Conservation (phyloP, 2,797 vertebrate genomes). For the Bryconaethiops microstoma region DNA sequence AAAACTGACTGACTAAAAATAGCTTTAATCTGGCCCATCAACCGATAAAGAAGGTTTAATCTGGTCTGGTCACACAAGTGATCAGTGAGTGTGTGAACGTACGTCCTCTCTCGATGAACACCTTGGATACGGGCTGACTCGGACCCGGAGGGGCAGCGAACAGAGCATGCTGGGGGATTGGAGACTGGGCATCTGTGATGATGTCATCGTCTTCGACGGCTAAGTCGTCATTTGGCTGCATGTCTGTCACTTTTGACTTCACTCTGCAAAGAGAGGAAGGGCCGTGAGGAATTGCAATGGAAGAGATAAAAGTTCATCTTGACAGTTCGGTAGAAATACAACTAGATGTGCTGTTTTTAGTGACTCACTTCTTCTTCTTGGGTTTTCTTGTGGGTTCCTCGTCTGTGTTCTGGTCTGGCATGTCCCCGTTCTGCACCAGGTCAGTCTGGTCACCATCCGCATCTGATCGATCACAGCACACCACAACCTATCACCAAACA, state of each 20-base stretch:
- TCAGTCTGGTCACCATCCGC: slow-evolving; percentile 76
- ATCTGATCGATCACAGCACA: slow-evolving; percentile 62
- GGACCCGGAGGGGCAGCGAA: slow-evolving; percentile 85
- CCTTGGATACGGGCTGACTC: slow-evolving; percentile 91
- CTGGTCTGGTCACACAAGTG: neutral
- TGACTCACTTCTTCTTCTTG: slow-evolving; percentile 87
- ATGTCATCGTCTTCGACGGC: slow-evolving; percentile 93
- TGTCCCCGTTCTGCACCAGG: slow-evolving; percentile 81
- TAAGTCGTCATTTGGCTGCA: slow-evolving; percentile 79
- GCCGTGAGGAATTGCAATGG: neutral
- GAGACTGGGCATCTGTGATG: slow-evolving; percentile 77
- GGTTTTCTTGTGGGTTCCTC: slow-evolving; percentile 81
- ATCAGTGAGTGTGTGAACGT: slow-evolving; percentile 66
- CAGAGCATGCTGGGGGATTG: slow-evolving; percentile 79
- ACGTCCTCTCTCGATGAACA: slow-evolving; percentile 94
- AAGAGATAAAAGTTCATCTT: neutral
- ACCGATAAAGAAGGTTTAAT: neutral
- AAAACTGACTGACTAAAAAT: no score
- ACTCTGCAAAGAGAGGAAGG: slow-evolving; percentile 65
- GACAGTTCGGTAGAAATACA: neutral
- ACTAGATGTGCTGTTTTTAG: neutral
- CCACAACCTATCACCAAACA: neutral
- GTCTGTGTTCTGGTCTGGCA: slow-evolving; percentile 76
- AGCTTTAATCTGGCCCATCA: neutral
- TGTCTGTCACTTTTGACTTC: slow-evolving; percentile 78